A percentile compares a stretch with the other conserved stretches of the same genome.
These are phyloP conservation scores for Myrmophylax atrothorax DNA, from an alignment of 2,113 vertebrate genomes.

Conservation along the genomic window DNA sequence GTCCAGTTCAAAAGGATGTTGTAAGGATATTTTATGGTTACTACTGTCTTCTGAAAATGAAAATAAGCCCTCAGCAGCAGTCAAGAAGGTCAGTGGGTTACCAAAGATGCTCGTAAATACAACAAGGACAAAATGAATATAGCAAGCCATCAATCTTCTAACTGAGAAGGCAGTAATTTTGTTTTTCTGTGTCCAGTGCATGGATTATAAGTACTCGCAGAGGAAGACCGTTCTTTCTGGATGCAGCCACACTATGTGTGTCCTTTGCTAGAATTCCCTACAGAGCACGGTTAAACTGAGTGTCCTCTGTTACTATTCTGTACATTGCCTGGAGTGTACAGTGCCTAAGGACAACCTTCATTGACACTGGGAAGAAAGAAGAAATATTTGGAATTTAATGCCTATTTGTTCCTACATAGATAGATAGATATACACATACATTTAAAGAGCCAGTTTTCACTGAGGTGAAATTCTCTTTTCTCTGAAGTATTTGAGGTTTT, in stretches of 20 bases:
- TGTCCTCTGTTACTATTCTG: not conserved
- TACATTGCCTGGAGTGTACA: not conserved
- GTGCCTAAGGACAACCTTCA: not conserved
- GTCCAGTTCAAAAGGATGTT: not conserved
- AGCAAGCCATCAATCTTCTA: not conserved
- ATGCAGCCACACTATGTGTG: not conserved
- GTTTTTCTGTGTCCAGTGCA: not conserved
- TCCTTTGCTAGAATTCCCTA: not conserved
- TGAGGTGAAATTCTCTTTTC: not conserved
- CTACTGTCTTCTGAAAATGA: not conserved
- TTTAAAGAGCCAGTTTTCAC: not conserved
- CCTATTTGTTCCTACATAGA: not conserved
- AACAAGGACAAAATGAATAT: not conserved
- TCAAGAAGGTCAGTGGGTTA: not conserved
- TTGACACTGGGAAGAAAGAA: not conserved
- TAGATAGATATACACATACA: not conserved
- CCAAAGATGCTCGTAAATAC: not conserved
- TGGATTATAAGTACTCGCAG: not conserved
- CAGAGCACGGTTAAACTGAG: not conserved
- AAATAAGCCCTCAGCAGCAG: not conserved
- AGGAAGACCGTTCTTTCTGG: not conserved
- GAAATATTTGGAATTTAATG: not conserved
- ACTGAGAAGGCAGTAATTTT: not conserved
- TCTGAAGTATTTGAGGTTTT: not conserved
- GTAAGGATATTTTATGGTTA: not conserved